phyloP scores from a whole-genome alignment of 2,888 invertebrate species.

The Pandemis corylana region DNA sequence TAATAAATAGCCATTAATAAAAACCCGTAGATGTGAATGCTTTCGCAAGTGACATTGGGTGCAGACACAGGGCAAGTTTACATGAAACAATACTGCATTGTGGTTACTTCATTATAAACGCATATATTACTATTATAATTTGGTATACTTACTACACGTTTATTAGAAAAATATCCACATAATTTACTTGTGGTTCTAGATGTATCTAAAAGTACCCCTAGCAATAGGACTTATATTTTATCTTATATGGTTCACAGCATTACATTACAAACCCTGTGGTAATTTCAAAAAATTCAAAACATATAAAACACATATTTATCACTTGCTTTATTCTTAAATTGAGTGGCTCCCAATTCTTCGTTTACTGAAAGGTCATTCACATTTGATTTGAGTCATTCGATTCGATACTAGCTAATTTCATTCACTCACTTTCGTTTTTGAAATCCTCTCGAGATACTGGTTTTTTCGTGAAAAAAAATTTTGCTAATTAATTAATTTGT shows the following conservation, averaged over 20 bases:
- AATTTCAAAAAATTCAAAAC: neutral
- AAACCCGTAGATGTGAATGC: conserved; percentile 24
- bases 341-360: neutral
- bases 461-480: no score
- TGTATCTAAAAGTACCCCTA: no score
- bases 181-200: no score
- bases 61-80: neutral
- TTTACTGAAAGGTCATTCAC: neutral
- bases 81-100: neutral
- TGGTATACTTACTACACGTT: no score
- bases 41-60: conserved; percentile 15
- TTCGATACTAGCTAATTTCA: neutral
- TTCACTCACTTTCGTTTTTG: neutral
- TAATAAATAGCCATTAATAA: neutral
- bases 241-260: neutral
- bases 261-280: neutral
- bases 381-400: neutral
- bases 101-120: neutral
- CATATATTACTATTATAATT: neutral
- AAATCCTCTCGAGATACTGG: no score
- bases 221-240: no score
- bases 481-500: no score
- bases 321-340: conserved; percentile 9
- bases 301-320: neutral
- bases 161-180: no score